Conservation (phyloP, 2,888 invertebrate genomes). For the Nomada flava region DNA sequence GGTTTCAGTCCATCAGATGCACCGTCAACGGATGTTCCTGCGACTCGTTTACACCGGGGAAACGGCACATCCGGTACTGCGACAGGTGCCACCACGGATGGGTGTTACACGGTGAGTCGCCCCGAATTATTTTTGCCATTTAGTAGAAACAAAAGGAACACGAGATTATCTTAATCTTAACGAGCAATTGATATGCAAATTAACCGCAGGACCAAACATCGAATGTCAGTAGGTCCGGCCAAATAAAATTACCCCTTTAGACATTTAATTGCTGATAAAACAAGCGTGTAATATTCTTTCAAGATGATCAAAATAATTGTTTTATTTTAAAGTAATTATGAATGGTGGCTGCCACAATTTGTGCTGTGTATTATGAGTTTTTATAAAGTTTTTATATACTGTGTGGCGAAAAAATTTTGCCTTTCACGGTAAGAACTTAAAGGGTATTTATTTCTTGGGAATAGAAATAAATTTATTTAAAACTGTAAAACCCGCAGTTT, state of each 20-base stretch:
- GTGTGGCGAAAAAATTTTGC: too few relatives aligned
- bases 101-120: conserved; percentile 90
- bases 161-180: neutral
- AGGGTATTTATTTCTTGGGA: too few relatives aligned
- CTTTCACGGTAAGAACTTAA: too few relatives aligned
- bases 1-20: conserved; percentile 88
- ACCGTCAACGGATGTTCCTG: conserved; percentile 88
- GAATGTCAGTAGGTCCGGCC: neutral
- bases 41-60: conserved; percentile 89
- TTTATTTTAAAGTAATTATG: neutral
- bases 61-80: conserved; percentile 88
- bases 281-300: too few relatives aligned
- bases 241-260: neutral
- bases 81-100: conserved; percentile 90
- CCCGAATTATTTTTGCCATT: conserved; percentile 1
- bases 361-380: too few relatives aligned
- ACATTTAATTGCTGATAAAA: neutral
- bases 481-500: too few relatives aligned
- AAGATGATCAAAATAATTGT: neutral
- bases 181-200: neutral
- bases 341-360: too few relatives aligned
- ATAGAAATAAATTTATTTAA: too few relatives aligned
- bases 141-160: conserved; percentile 8
- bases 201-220: neutral
- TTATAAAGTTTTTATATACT: too few relatives aligned